phyloP scores from a whole-genome alignment of 2,797 vertebrate species.

The Mormyrus proboscirostris region DNA sequence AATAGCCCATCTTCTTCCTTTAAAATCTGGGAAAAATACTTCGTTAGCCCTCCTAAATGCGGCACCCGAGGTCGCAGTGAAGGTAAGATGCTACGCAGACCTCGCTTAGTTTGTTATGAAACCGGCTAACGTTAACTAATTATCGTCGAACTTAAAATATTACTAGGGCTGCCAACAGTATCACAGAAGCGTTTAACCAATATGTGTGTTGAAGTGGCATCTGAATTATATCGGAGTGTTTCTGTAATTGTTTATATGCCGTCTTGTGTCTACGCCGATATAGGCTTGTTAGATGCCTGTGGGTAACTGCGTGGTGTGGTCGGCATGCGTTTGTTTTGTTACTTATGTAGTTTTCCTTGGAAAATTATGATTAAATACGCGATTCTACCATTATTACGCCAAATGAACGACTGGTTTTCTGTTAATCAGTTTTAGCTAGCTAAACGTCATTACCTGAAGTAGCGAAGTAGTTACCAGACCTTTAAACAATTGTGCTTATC shows the following conservation, averaged over 20 bases:
- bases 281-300: not conserved
- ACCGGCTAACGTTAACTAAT: not conserved
- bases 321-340: not conserved
- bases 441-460: not conserved
- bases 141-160: not conserved
- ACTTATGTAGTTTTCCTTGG: not conserved
- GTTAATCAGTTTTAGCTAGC: not conserved
- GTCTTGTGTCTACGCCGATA: not conserved
- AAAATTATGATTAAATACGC: not conserved
- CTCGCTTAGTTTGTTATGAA: not conserved
- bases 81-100: slow-evolving; percentile 63
- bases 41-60: slow-evolving; percentile 68
- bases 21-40: slow-evolving; percentile 38
- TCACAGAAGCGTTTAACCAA: not conserved
- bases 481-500: not conserved
- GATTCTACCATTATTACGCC: not conserved
- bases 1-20: slow-evolving; percentile 56
- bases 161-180: not conserved
- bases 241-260: not conserved
- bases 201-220: not conserved
- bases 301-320: not conserved
- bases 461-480: not conserved
- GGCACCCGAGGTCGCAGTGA: slow-evolving; percentile 90
- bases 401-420: not conserved
- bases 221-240: not conserved